phyloP scores from a whole-genome alignment of 2,797 vertebrate species.

The Ctenosaura bakeri region DNA sequence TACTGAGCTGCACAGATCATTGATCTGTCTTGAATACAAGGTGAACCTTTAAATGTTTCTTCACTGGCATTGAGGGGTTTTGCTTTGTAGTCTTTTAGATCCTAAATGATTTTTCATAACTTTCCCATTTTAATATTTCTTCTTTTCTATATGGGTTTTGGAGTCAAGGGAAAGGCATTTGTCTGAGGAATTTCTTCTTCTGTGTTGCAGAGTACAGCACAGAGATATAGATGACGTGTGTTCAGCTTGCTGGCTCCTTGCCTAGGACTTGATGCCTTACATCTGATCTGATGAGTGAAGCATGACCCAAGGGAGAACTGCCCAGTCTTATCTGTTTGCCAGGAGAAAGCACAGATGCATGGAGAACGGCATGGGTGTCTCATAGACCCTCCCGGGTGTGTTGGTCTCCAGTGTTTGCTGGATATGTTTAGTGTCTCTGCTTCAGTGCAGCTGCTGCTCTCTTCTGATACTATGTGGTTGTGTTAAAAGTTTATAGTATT shows the following conservation, averaged over 20 bases:
- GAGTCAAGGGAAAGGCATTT: slow-evolving; percentile 26
- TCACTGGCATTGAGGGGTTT: background rate
- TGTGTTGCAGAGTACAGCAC: slow-evolving; percentile 32
- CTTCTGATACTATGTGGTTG: slow-evolving; percentile 48
- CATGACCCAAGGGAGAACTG: slow-evolving; percentile 32
- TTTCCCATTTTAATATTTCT: slow-evolving; percentile 35
- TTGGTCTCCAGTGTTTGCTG: slow-evolving; percentile 21
- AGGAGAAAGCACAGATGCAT: background rate
- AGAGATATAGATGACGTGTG: slow-evolving; percentile 12
- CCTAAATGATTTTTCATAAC: slow-evolving; percentile 43
- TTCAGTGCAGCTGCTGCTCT: slow-evolving; percentile 31
- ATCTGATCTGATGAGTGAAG: slow-evolving; percentile 50
- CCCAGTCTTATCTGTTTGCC: slow-evolving; percentile 9
- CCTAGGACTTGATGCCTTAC: slow-evolving; percentile 42
- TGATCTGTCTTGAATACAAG: background rate
- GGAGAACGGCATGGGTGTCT: slow-evolving; percentile 29
- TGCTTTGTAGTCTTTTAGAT: background rate
- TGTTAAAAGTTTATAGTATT: slow-evolving; percentile 43
- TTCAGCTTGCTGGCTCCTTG: slow-evolving; percentile 35
- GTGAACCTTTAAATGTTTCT: background rate
- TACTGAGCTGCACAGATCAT: background rate
- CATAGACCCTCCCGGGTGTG: slow-evolving; percentile 32
- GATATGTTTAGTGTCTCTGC: slow-evolving; percentile 39
- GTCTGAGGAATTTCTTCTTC: slow-evolving; percentile 42
- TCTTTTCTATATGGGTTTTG: slow-evolving; percentile 16